phyloP scores from a whole-genome alignment of 2,113 vertebrate genomes.

The Bostrychus sinensis region DNA sequence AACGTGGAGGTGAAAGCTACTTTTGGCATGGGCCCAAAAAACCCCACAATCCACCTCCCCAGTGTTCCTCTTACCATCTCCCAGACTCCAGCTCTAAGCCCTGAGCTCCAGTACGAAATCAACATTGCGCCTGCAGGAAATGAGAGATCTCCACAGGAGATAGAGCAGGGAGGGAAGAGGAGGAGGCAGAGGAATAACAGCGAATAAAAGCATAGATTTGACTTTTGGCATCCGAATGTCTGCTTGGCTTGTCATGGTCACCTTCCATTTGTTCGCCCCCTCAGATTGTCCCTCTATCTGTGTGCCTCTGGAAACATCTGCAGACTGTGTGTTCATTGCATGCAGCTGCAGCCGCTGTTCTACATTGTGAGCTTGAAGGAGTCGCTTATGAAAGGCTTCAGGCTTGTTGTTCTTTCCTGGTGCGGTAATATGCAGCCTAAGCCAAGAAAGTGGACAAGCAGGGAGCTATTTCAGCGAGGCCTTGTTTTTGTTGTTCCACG shows the following conservation, averaged over 20 bases:
- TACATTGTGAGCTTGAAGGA: conserved; percentile 27
- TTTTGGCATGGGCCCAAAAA: conserved; percentile 65
- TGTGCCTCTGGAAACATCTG: conserved; percentile 53
- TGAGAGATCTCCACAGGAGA: conserved; percentile 76
- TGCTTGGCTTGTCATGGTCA: conserved; percentile 32
- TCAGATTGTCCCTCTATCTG: conserved; percentile 25
- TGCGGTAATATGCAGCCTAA: conserved; percentile 54
- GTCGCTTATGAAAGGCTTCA: conserved; percentile 58
- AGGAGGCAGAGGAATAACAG: conserved; percentile 68
- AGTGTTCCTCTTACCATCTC: conserved; percentile 35
- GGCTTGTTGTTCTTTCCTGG: conserved; percentile 73
- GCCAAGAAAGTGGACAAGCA: conserved; percentile 72
- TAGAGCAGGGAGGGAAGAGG: conserved; percentile 56
- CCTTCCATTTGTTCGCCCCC: conserved; percentile 23
- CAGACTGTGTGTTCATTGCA: conserved; percentile 27
- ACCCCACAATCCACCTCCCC: conserved; percentile 48
- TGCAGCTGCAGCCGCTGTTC: conserved; percentile 54
- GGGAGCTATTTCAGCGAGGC: conserved; percentile 63
- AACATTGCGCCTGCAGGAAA: conserved; percentile 78
- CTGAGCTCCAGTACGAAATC: conserved; percentile 74
- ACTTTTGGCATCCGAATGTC: conserved; percentile 58
- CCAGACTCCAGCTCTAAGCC: conserved; percentile 68
- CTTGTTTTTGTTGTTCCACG: conserved; percentile 73
- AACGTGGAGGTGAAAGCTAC: conserved; percentile 61
- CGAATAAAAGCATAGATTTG: conserved; percentile 49